Conservation (phyloP, 2,113 vertebrate species). For the Globicephala melas region DNA sequence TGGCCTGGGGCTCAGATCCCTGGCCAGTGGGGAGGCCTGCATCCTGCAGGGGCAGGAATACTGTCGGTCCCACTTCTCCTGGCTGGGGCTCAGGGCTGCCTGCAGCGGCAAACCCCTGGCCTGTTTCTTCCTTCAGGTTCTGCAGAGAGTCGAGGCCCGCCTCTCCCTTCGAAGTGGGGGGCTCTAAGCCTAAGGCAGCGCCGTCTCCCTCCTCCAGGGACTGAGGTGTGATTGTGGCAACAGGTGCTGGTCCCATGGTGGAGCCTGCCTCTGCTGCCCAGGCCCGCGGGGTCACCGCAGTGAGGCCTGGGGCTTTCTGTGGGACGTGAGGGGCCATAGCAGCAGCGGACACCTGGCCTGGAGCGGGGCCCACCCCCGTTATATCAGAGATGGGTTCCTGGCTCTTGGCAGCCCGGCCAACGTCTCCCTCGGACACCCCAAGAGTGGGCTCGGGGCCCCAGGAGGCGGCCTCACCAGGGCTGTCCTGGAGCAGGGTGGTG, state of each 20-base stretch:
- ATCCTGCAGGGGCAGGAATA: not conserved
- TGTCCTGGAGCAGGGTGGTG: slow-evolving; percentile 28
- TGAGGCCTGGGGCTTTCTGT: not conserved
- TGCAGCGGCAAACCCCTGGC: accelerated
- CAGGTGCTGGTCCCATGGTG: accelerated
- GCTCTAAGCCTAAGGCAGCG: not conserved
- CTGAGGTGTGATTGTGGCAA: too few species aligned
- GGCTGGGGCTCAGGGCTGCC: not conserved
- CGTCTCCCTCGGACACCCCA: not conserved
- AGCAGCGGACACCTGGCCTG: not conserved
- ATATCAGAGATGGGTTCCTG: not conserved
- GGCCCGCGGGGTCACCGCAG: not conserved
- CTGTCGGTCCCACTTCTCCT: not conserved
- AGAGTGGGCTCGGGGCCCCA: not conserved
- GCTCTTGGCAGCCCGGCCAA: not conserved
- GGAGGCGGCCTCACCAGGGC: not conserved
- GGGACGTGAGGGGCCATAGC: accelerated
- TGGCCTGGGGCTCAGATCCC: not conserved
- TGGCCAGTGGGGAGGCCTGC: not conserved
- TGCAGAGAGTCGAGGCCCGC: not conserved
- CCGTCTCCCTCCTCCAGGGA: not conserved
- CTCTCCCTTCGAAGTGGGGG: too few species aligned
- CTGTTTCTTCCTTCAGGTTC: not conserved
- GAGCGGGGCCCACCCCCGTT: accelerated
- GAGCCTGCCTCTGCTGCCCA: not conserved